Evolutionary conservation across 2,888 invertebrate species (phyloP), one percentile per base, ranked within the genome.

Genomic region (Netelia inedita): DNA sequence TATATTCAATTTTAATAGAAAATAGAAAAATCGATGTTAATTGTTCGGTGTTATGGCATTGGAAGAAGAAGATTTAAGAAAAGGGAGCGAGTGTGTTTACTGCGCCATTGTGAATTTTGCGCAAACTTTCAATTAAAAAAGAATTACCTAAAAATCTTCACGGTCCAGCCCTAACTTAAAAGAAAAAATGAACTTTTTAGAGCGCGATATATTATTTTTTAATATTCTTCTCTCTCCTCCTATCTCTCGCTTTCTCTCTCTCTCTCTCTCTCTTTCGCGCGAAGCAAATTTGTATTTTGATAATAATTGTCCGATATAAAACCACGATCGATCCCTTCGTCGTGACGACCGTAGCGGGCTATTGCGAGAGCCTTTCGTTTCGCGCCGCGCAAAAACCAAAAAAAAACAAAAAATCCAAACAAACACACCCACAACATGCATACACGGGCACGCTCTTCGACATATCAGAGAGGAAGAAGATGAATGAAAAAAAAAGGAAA

Each of bases 41-140:
- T 89, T 90, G 90, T 91, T 91, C 90, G 88, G 87, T 90, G 90
- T 90, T 90, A 88, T 83, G 87, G 86, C 85, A 87, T 65, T 79
- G 73, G 43, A 63, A 80, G 68, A 73, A 76, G 69, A 85, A 81
- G 81, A 79, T 28, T 28, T 3, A 28, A 14, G 16, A 55, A 73
- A 71, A 66, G 66, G 50, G 11, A 87, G 78, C 81, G 88, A 87
- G 81, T 83, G 86, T 88, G 88, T 90, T 86, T 87, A 85, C 85
- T 83, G 85, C 85, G 85, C 85, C 85, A 86, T 75, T 88, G 87
- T 69, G 61, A 73, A 14, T 72, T 76, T 63, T 80, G 59, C 71
- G 73, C 76, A 72, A 68, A 19, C 35, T 80, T 76, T 6, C 41
- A 35, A 41, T 69, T 69, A 63, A 63, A 65, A 65, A 65, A n/a